Evolutionary conservation across 2,113 vertebrate genomes (phyloP), one percentile per base, ranked within the genome.

Genomic region (Speoplatyrhinus poulsoni): DNA sequence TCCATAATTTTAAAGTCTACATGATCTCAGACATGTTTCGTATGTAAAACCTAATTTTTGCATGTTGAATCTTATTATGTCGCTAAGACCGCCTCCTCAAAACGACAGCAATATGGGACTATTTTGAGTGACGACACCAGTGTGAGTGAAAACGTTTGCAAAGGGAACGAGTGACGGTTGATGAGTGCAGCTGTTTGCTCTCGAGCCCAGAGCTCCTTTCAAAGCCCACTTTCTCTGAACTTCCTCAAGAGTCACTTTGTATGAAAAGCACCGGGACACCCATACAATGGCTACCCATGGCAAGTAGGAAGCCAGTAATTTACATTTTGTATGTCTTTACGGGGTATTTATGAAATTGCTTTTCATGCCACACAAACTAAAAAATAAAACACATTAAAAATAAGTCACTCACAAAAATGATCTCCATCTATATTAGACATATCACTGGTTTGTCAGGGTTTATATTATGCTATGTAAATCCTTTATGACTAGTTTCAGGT

Each of bases 141-240:
- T 9, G 16, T 19, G 19, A 19, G 9, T 56, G 62, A 75, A 36
- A 73, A 73, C 48, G 54, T 69, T 75, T 69, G 61, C 65, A 68
- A 73, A 41, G 65, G 79, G 72, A 80, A 73, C 70, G n/a, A 67
- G 64, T 46, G 73, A 82, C 67, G 75, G 75, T 65, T 77, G 80
- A 84, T 69, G 77, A 86, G 81, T 73, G 81, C 91, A 93, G 92
- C 92, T 93, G 92, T 85, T 81, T 83, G 87, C 76, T 91, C 90
- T 92, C 85, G 12, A 86, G 80, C 72, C 72, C 71, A 67, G 61
- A 76, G 82, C 72, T 83, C 60, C 70, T 76, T 83, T 85, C 72
- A 85, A 58, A 17, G 55, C 55, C 75, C 19, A 70, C 61, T 83
- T 87, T 83, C 82, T 85, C 70, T 69, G 62, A 89, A 91, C 85